phyloP scores from a whole-genome alignment of 2,888 invertebrate species.

The Ischnura elegans region DNA sequence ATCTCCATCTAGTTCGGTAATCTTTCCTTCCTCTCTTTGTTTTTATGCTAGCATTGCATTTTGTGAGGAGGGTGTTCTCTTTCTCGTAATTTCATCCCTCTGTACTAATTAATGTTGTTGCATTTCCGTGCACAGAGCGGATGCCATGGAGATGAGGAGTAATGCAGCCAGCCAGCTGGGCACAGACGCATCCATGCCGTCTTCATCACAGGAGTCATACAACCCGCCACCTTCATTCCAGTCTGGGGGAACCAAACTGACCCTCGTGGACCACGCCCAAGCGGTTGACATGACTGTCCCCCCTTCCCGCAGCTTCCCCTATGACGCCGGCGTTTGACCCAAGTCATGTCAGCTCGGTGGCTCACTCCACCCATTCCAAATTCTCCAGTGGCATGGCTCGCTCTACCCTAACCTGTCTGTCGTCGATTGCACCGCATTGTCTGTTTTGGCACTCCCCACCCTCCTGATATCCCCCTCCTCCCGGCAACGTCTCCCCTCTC shows the following conservation, averaged over 20 bases:
- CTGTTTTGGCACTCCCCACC: neutral
- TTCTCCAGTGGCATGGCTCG: too few species aligned
- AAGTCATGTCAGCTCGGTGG: neutral
- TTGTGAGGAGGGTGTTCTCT: too few species aligned
- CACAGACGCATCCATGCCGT: constrained; percentile 71
- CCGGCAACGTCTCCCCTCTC: neutral
- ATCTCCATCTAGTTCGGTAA: too few species aligned
- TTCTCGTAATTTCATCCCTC: too few species aligned
- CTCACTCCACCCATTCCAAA: too few species aligned
- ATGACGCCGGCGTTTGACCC: neutral
- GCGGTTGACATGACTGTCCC: constrained; percentile 87
- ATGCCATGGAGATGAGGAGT: constrained; percentile 89
- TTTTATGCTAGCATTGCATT: too few species aligned
- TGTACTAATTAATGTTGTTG: neutral
- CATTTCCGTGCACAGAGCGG: constrained; percentile 83
- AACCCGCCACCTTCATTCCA: constrained; percentile 75
- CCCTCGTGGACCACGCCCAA: constrained; percentile 90
- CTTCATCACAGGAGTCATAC: constrained; percentile 71
- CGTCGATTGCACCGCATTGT: neutral
- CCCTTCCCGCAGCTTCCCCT: constrained; percentile 79
- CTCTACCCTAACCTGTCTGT: neutral
- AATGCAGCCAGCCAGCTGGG: constrained; percentile 75
- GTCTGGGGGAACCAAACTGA: constrained; percentile 85
- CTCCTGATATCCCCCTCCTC: neutral
- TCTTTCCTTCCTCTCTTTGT: too few species aligned